phyloP scores from a whole-genome alignment of 1,140 invertebrate genomes.

The Ladona fulva region DNA sequence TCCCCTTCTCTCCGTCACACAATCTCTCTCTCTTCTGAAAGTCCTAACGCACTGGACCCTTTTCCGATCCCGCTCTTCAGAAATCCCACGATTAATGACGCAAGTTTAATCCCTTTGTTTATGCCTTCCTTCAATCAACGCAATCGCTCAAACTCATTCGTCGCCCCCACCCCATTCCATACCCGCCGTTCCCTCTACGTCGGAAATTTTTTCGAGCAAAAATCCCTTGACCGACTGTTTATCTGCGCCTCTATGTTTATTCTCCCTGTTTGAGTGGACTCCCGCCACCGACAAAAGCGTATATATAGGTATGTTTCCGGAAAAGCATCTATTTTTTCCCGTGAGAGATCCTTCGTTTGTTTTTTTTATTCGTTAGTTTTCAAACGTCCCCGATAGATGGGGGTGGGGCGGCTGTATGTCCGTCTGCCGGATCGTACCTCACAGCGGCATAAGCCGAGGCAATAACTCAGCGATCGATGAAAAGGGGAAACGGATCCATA shows the following conservation, averaged over 20 bases:
- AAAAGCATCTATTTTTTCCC: background rate
- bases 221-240: background rate
- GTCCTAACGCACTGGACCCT: too few relatives aligned
- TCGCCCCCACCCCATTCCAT: background rate
- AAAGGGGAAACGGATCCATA: background rate
- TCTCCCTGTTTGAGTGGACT: background rate
- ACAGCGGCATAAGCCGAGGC: background rate
- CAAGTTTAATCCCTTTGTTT: slow-evolving; percentile 4
- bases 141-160: background rate
- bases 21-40: too few relatives aligned
- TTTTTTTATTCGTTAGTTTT: background rate
- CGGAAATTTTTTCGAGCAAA: background rate
- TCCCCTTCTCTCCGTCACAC: background rate
- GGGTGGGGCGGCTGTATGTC: background rate
- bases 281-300: background rate
- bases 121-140: slow-evolving; percentile 8
- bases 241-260: background rate
- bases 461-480: slow-evolving; percentile 1
- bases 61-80: background rate
- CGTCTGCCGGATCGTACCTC: background rate
- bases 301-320: background rate
- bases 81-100: slow-evolving; percentile 9
- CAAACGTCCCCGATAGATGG: background rate
- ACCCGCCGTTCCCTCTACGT: background rate
- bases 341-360: background rate